A percentile compares a stretch with the other conserved stretches of the same genome.
phyloP scores from a whole-genome alignment of 23 tunicate genomes.

The Pegea sp. region DNA sequence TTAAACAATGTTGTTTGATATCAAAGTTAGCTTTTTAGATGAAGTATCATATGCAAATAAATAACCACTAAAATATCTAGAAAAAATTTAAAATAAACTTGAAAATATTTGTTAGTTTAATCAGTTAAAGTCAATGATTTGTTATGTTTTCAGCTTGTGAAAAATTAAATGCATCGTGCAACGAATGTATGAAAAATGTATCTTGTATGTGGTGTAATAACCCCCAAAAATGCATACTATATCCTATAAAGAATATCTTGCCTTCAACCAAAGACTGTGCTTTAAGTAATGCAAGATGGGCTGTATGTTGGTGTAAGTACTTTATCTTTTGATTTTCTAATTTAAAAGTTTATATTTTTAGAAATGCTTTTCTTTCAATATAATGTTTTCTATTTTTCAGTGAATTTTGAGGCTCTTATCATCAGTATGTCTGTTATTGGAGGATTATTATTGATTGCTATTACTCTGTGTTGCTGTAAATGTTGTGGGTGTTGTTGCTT shows the following conservation, averaged over 20 bases:
- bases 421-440: conserved; percentile 55
- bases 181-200: conserved; percentile 30
- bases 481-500: conserved; percentile 83
- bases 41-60: too few species aligned
- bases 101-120: too few species aligned
- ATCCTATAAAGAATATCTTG: conserved; percentile 57
- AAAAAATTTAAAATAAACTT: too few species aligned
- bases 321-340: background rate
- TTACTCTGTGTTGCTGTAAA: conserved; percentile 75
- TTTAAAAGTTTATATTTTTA: background rate
- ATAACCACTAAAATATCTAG: too few species aligned
- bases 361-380: background rate
- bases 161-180: conserved; percentile 26
- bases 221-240: conserved; percentile 23
- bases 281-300: conserved; percentile 73
- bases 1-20: too few species aligned
- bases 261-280: conserved; percentile 28
- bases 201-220: conserved; percentile 58
- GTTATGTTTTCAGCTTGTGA: conserved; percentile 35
- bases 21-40: too few species aligned
- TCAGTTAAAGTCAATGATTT: too few species aligned
- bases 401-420: conserved; percentile 85
- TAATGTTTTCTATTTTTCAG: conserved; percentile 4
- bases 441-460: conserved; percentile 41
- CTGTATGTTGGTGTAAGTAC: conserved; percentile 77